Conservation (phyloP, 2,888 invertebrate genomes). For the Oligia fasciuncula region DNA sequence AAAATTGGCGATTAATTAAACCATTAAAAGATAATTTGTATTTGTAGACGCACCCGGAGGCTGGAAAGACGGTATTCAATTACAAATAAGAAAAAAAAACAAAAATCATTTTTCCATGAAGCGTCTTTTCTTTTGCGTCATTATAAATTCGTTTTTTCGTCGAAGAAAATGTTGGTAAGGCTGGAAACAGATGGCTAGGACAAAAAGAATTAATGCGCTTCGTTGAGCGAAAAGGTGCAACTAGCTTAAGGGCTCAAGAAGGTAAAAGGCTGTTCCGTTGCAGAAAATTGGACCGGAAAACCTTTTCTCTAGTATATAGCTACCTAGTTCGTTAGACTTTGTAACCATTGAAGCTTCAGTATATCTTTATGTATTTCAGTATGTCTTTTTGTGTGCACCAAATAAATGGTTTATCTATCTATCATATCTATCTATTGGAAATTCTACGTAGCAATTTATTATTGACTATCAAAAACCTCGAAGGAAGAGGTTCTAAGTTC, state of each 20-base stretch:
- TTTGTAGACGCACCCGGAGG: conserved; percentile 6
- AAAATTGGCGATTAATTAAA: conserved; percentile 35
- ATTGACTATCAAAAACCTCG: not conserved
- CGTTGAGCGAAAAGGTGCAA: conserved; percentile 49
- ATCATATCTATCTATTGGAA: not conserved
- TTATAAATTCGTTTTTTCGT: conserved; percentile 32
- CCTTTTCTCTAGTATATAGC: conserved; percentile 23
- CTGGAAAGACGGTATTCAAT: conserved; percentile 1
- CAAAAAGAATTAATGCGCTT: conserved; percentile 42
- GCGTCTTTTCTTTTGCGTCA: conserved; percentile 12
- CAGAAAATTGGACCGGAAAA: conserved; percentile 46
- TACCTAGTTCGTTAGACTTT: conserved; percentile 1
- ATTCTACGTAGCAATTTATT: conserved; percentile 4
- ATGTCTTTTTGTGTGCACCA: too few relatives aligned
- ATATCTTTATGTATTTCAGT: too few relatives aligned
- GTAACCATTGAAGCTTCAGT: conserved; percentile 2
- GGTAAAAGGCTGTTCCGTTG: conserved; percentile 38
- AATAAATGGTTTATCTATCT: too few relatives aligned
- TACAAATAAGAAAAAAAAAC: conserved; percentile 7
- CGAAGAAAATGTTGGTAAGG: conserved; percentile 15
- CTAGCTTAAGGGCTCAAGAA: conserved; percentile 34
- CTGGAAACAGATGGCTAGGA: conserved; percentile 27
- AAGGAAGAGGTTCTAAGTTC: not conserved
- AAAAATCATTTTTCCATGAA: not conserved
- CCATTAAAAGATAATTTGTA: conserved; percentile 20